phyloP scores from a whole-genome alignment of 2,888 invertebrate genomes.

The Pelosia muscerda region DNA sequence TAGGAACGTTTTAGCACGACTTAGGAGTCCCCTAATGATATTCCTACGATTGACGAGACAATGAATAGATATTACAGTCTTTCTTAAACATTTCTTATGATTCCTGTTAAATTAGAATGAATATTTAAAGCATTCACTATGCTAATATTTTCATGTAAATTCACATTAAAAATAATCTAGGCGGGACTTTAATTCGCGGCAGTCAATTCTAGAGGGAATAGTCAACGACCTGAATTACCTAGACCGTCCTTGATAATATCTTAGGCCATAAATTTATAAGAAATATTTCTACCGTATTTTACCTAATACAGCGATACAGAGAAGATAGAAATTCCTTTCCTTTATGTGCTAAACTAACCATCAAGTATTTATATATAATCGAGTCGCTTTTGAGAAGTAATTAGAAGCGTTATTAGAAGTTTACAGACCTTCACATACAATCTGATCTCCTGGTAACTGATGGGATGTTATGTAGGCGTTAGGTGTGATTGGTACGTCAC shows the following conservation, averaged over 20 bases:
- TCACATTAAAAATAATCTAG: not conserved
- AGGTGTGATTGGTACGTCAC: not conserved
- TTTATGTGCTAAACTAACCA: conserved; percentile 16
- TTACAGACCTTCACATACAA: conserved; percentile 3
- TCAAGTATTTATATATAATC: conserved; percentile 32
- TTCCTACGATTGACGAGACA: not conserved
- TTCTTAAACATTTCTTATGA: not conserved
- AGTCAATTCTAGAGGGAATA: not conserved
- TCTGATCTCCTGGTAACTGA: conserved; percentile 8
- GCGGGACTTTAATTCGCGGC: not conserved
- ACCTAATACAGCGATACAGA: not conserved
- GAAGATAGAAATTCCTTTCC: conserved; percentile 23
- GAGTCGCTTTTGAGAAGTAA: conserved; percentile 24
- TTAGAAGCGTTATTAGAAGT: conserved; percentile 5
- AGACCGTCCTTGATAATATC: not conserved
- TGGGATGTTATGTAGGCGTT: not conserved
- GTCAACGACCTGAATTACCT: not conserved
- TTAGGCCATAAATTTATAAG: not conserved
- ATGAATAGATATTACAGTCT: conserved; percentile 1
- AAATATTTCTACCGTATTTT: not conserved
- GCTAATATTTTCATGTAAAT: not conserved
- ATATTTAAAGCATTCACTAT: not conserved
- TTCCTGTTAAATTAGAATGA: not conserved
- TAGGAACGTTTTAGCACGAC: not conserved
- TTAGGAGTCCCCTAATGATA: not conserved